Evolutionary conservation across 2,797 vertebrate genomes (phyloP).

Genomic region (Corythornis leucogaster): DNA sequence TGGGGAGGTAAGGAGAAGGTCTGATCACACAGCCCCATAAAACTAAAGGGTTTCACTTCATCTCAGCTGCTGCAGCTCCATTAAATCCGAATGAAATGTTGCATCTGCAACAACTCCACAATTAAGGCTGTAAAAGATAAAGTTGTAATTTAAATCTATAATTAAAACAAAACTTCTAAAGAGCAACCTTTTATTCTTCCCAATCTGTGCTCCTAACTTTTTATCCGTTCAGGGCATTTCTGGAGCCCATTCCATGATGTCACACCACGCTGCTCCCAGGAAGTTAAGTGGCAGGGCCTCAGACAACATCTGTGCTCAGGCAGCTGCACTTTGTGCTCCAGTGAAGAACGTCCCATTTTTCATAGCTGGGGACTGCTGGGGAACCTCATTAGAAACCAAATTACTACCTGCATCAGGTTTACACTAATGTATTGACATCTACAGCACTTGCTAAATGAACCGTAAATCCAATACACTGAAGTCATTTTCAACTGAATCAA

Average conservation of each 20-base stretch:
- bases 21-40: not conserved
- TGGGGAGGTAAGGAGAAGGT: not conserved
- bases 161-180: slow-evolving; percentile 23
- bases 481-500: slow-evolving; percentile 78
- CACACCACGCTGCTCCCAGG: not conserved
- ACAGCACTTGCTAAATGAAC: slow-evolving; percentile 75
- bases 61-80: not conserved
- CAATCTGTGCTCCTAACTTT: not conserved
- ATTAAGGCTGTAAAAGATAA: not conserved
- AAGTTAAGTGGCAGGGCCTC: not conserved
- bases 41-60: not conserved
- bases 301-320: slow-evolving; percentile 4
- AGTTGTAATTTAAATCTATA: slow-evolving; percentile 10
- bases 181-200: not conserved
- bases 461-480: slow-evolving; percentile 73
- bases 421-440: slow-evolving; percentile 75
- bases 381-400: slow-evolving; percentile 82
- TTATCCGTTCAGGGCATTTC: not conserved
- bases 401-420: slow-evolving; percentile 77
- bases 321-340: slow-evolving; percentile 27
- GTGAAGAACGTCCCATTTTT: slow-evolving; percentile 53
- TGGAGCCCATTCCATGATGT: not conserved
- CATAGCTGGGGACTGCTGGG: slow-evolving; percentile 53
- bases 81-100: not conserved
- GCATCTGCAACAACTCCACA: not conserved